Evolutionary conservation across 2,113 vertebrate species (phyloP).

Genomic region (Phalacrocorax aristotelis): DNA sequence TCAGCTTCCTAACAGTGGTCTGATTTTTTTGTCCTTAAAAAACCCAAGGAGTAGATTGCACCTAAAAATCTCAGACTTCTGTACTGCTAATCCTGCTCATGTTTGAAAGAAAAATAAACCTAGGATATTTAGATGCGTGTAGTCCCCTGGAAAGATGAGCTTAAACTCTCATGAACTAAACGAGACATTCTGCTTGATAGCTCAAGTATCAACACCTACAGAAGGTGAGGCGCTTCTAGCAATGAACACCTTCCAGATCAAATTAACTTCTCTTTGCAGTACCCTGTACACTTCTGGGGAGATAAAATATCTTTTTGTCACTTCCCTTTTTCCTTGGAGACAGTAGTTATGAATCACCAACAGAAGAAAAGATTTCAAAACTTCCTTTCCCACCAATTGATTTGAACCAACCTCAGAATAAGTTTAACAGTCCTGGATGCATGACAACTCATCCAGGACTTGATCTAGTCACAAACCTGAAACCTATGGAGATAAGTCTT

Average conservation of each 20-base stretch:
- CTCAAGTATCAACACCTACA: too few species aligned
- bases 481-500: neutral
- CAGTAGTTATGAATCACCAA: too few species aligned
- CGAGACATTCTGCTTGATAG: too few species aligned
- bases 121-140: too few species aligned
- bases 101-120: too few species aligned
- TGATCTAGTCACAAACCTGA: neutral
- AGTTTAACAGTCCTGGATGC: neutral
- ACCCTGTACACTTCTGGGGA: neutral
- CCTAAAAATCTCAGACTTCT: neutral
- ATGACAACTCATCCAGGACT: neutral
- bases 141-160: too few species aligned
- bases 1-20: neutral
- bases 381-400: rapidly evolving
- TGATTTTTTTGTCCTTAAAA: neutral
- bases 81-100: neutral
- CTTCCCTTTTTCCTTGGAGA: too few species aligned
- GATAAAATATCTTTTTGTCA: too few species aligned
- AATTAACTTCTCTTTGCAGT: too few species aligned
- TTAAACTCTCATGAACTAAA: too few species aligned
- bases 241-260: too few species aligned
- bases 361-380: neutral
- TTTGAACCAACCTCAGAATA: neutral
- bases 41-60: neutral
- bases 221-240: too few species aligned